These are phyloP conservation scores for Apogon hyalosoma DNA, from an alignment of 2,797 vertebrate genomes.

Conservation along the genomic window DNA sequence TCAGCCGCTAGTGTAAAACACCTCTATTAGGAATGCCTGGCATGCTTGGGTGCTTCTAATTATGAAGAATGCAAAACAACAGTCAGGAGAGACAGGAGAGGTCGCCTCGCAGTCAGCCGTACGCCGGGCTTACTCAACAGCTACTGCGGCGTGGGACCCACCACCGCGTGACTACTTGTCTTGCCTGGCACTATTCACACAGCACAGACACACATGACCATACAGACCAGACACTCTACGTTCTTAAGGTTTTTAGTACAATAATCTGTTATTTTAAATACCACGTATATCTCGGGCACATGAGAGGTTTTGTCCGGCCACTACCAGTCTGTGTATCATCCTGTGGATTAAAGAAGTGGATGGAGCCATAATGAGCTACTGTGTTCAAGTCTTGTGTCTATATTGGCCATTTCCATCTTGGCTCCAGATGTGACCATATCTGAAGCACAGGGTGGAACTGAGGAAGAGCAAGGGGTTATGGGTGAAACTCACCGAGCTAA, in stretches of 20 bases:
- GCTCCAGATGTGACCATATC: no score
- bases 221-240: slow-evolving; percentile 33
- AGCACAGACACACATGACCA: slow-evolving; percentile 17
- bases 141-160: slow-evolving; percentile 54
- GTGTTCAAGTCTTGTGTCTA: no score
- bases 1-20: slow-evolving; percentile 79
- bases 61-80: slow-evolving; percentile 84
- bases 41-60: slow-evolving; percentile 79
- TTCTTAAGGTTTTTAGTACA: slow-evolving; percentile 9
- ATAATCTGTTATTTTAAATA: background rate
- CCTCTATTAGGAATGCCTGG: slow-evolving; percentile 79
- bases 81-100: slow-evolving; percentile 61
- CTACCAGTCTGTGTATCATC: slow-evolving; percentile 18
- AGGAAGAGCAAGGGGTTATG: no score
- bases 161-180: slow-evolving; percentile 50
- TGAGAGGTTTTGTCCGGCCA: slow-evolving; percentile 13
- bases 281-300: background rate
- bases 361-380: no score
- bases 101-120: slow-evolving; percentile 51
- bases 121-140: slow-evolving; percentile 38
- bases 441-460: no score
- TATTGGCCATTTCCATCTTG: no score
- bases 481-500: no score
- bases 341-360: no score
- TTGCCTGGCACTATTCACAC: slow-evolving; percentile 29